Evolutionary conservation across 2,888 invertebrate genomes (phyloP), one percentile per base, ranked within the genome.

Genomic region (Habroteleia sp.): DNA sequence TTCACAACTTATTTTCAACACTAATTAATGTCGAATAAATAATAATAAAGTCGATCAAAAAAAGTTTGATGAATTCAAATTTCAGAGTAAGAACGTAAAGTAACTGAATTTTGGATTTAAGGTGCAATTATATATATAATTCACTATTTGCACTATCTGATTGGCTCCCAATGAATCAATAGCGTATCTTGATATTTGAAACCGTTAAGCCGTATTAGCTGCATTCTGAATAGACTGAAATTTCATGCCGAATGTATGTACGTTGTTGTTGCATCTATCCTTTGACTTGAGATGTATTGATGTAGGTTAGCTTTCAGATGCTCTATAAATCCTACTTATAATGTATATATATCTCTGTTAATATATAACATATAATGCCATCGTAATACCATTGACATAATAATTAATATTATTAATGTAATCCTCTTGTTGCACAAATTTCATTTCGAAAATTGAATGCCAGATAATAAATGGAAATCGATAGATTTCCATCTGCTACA

Each of bases 231-330:
- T 39, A 41, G 46, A 62, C 16, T 37, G 60, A 46, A 62, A 71
- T 62, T 71, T 62, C 62, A 60, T 71, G 62, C 39, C 54, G 71
- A 69, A 69, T 69, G 39, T 10, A 66, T 66, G 42, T 13, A 33
- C 50, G 35, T 50, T 48, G 41, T 66, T 48, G 69, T 33, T 62
- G 54, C 8, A 39, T 62, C 62, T 29, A 58, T 56, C 58, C 62
- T 72, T 56, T 63, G 63, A 63, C 56, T 54, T 35, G 33, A n/a
- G 35, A 39, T 62, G 37, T 62, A 71, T 71, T 63, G 71, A 63
- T 25, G 54, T 56, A 41, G 23, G 54, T 56, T 63, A 48, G 62
- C 71, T 63, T 71, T 71, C 63, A 46, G 44, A 39, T 25, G 50
- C 16, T 35, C 37, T 25, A 25, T 23, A 25, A 65, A 65, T 54